Evolutionary conservation across 2,797 vertebrate genomes (phyloP).

Genomic region (Vireo griseus): DNA sequence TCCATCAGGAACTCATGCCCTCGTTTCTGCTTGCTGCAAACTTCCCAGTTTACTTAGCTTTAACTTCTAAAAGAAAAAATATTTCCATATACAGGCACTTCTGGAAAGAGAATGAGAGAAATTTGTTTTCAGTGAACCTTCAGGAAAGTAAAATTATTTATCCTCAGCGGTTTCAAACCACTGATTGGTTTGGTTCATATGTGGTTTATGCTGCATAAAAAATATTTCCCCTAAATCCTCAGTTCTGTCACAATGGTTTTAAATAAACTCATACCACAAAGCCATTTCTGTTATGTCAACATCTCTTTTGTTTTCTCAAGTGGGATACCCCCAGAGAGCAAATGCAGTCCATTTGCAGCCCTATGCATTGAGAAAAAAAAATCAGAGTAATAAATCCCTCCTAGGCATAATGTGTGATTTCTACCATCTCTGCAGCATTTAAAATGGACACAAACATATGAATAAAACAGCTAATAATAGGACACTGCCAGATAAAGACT

Average conservation of each 20-base stretch:
- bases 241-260: constrained; percentile 30
- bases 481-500: background rate
- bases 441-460: background rate
- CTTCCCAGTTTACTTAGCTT: constrained; percentile 36
- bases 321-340: background rate
- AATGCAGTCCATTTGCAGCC: background rate
- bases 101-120: background rate
- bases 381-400: background rate
- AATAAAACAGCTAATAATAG: constrained; percentile 1
- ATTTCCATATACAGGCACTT: constrained; percentile 25
- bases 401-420: background rate
- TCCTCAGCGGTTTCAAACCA: background rate
- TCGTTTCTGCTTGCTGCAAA: constrained; percentile 49
- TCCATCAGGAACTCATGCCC: constrained; percentile 44
- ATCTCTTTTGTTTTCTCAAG: background rate
- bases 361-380: background rate
- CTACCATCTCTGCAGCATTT: background rate
- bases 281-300: constrained; percentile 12
- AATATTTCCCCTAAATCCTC: background rate
- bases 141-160: constrained; percentile 31
- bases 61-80: constrained; percentile 27
- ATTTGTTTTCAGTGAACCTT: background rate
- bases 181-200: constrained; percentile 10
- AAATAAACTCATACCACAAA: background rate
- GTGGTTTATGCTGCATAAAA: constrained; percentile 17